Base-by-base conservation (phyloP, 2,113 vertebrate species). In the Scytalopus superciliaris region DNA sequence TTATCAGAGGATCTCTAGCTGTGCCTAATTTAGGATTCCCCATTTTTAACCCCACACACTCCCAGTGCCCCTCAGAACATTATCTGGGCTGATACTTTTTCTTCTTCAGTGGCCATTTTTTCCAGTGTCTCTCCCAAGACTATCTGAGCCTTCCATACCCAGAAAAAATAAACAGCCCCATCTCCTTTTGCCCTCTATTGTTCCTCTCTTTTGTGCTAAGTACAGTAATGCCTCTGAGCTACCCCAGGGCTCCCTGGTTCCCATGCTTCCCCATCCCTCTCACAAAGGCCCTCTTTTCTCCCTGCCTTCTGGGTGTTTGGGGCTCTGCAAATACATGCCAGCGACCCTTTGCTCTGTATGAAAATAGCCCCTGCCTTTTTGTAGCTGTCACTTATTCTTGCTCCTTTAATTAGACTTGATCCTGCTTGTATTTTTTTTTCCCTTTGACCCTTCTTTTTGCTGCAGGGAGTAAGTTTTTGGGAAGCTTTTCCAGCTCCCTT, bases 381-480 rank as follows among this genome's bases (percentile, higher is more conserved):
- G 33, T 40, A 69, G 81, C 90, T 89, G 87, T 89, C 87, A 52
- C 3, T 88, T 96, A 27, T 47, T 82, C 89, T 93, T 39, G 16
- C 25, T 91, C n/a, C 78, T 93, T 85, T 92, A 93, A 95, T 94
- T 93, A 76, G 89, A 78, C 45, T 93, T 84, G 79, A 91, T 83
- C 72, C 73, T 33, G 8, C 64, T 90, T 62, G 42, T 69, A 28
- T 76, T 78, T 70, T 35, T 62, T 24, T 55, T 52, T 35, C 14
- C 37, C 73, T 27, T 62, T 72, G 79, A 82, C 67, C 91, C 52
- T 52, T 74, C 44, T 80, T 40, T 45, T 66, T n/a, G n/a, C 68
- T 4, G 15, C 77, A 24, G 55, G 2, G 22, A 66, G 42, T 11
- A 39, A 53, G 49, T 22, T 39, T 42, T 75, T 56, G 17, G 31